A percentile compares a stretch with the other conserved stretches of the same genome.
Evolutionary conservation across 2,797 vertebrate genomes (phyloP).

Genomic region (Catharus ustulatus): DNA sequence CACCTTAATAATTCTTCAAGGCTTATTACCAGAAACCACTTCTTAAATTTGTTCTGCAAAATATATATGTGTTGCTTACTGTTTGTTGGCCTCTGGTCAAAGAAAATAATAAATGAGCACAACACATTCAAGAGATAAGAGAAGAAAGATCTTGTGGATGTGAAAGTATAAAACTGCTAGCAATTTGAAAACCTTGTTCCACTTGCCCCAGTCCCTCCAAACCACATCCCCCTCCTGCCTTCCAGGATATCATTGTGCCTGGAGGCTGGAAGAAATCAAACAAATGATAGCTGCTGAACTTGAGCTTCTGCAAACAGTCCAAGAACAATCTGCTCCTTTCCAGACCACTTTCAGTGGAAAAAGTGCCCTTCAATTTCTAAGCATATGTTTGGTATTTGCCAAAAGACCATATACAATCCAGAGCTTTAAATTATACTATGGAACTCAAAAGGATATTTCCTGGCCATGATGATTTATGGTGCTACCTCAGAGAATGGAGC

Average conservation of each 20-base stretch:
- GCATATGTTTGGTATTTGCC: not conserved
- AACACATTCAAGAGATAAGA: conserved; percentile 6
- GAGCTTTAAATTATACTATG: not conserved
- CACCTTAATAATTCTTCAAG: not conserved
- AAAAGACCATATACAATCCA: not conserved
- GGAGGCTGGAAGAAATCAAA: conserved; percentile 7
- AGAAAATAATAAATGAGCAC: not conserved
- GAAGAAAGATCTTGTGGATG: conserved; percentile 3
- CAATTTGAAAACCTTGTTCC: conserved; percentile 2
- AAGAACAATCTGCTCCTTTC: conserved; percentile 43
- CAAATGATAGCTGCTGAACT: not conserved
- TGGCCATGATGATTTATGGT: not conserved
- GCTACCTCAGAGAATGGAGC: not conserved
- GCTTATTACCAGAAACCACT: not conserved
- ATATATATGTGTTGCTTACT: not conserved
- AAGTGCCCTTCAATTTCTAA: not conserved
- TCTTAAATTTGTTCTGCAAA: not conserved
- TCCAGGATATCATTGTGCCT: not conserved
- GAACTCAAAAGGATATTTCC: not conserved
- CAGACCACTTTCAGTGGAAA: not conserved
- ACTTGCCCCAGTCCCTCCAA: not conserved
- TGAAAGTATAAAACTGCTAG: not conserved
- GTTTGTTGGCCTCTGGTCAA: conserved; percentile 9
- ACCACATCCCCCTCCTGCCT: not conserved
- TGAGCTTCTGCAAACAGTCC: conserved; percentile 13